These are phyloP conservation scores for Cirrhinus mrigala DNA, from an alignment of 2,797 vertebrate species.

Conservation along the genomic window DNA sequence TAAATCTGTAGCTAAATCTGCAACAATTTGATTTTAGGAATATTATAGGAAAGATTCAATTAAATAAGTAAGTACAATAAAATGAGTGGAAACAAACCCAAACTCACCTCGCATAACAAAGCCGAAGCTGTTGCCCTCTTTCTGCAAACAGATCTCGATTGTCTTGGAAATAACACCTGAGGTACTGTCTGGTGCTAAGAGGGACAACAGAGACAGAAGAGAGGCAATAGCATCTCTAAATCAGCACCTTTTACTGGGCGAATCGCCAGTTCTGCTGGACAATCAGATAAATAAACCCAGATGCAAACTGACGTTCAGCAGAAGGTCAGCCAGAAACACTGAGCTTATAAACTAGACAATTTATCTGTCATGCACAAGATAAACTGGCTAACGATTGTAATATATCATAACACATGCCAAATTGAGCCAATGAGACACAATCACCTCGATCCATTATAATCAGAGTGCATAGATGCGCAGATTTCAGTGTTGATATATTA, in stretches of 20 bases:
- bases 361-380: slow-evolving; percentile 41
- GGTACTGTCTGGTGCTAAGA: slow-evolving; percentile 87
- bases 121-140: slow-evolving; percentile 95
- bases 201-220: slow-evolving; percentile 27
- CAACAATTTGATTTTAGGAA: neutral
- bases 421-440: slow-evolving; percentile 35
- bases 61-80: neutral
- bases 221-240: slow-evolving; percentile 44
- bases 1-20: neutral
- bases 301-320: slow-evolving; percentile 45
- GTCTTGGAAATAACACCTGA: slow-evolving; percentile 93
- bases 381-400: slow-evolving; percentile 8
- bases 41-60: neutral
- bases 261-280: neutral
- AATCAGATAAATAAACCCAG: slow-evolving; percentile 32
- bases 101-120: slow-evolving; percentile 94
- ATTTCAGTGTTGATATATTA: neutral
- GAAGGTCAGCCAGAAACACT: slow-evolving; percentile 55
- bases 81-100: neutral
- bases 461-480: neutral
- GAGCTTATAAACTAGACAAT: slow-evolving; percentile 52
- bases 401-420: slow-evolving; percentile 30
- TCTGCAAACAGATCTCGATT: slow-evolving; percentile 93
- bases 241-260: slow-evolving; percentile 49
- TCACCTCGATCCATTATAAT: neutral